Evolutionary conservation across 2,797 vertebrate species (phyloP).

Genomic region (Gymnopithys bicolor): DNA sequence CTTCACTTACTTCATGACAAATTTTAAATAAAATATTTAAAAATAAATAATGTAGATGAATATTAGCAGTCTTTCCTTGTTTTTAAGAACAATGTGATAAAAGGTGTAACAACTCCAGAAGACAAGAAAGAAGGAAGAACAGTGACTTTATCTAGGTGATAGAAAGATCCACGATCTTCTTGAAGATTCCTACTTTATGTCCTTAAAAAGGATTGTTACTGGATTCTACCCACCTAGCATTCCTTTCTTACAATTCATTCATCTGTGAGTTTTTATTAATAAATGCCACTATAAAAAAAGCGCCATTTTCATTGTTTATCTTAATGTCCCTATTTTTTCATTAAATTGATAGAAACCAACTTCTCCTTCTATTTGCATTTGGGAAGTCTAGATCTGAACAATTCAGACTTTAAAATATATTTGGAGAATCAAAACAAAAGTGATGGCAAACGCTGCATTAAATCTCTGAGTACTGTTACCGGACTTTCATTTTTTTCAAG

Average conservation of each 20-base stretch:
- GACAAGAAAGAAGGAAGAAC: background rate
- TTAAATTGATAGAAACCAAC: background rate
- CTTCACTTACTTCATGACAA: background rate
- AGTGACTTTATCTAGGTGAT: background rate
- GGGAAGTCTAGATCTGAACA: background rate
- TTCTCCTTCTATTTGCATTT: background rate
- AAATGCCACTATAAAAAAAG: background rate
- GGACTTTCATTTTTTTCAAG: background rate
- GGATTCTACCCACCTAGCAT: background rate
- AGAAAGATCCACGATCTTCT: background rate
- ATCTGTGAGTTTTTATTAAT: background rate
- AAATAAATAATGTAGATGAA: background rate
- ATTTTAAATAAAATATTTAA: background rate
- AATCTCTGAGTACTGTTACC: background rate
- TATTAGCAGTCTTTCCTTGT: background rate
- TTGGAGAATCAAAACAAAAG: background rate
- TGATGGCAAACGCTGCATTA: background rate
- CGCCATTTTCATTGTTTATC: background rate
- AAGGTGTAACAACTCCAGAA: background rate
- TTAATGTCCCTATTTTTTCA: background rate
- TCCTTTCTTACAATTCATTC: background rate
- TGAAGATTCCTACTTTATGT: background rate
- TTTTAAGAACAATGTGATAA: background rate
- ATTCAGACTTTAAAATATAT: background rate
- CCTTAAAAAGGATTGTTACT: background rate